Percentiles rank a stretch among this genome's conserved stretches.
These are phyloP conservation scores for Hydractinia symbiolongicarpus DNA, from an alignment of 30 jellyfish, hydroid and myxozoan species.

Conservation along the genomic window DNA sequence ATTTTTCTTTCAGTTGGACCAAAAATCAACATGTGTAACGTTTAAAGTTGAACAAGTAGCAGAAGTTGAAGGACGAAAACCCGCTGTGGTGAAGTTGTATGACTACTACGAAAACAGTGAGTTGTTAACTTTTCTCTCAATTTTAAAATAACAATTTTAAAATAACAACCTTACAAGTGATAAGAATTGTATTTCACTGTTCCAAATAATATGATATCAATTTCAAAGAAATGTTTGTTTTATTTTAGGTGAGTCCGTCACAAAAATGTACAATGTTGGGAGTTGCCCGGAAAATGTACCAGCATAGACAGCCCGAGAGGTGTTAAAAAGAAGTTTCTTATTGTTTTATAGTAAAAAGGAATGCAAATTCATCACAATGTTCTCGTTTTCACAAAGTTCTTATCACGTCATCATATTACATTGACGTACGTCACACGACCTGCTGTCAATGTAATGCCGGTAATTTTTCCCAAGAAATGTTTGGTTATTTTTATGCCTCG, in stretches of 20 bases:
- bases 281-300: slow-evolving; percentile 6
- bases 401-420: no score
- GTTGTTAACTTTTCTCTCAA: neutral
- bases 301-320: neutral
- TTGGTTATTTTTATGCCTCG: no score
- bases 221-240: no score
- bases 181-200: neutral
- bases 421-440: no score
- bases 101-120: slow-evolving; percentile 18
- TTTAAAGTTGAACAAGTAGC: slow-evolving; percentile 19
- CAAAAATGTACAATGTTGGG: slow-evolving; percentile 19
- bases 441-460: no score
- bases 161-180: no score
- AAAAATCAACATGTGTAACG: neutral
- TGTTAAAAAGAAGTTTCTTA: no score
- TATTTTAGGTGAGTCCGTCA: neutral
- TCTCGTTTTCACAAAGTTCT: no score
- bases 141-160: no score
- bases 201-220: neutral
- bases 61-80: slow-evolving; percentile 15
- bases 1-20: neutral
- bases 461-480: no score
- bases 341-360: no score
- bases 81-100: slow-evolving; percentile 4
- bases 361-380: no score